Evolutionary conservation across 2,797 vertebrate genomes (phyloP).

Genomic region (Florisuga fusca): DNA sequence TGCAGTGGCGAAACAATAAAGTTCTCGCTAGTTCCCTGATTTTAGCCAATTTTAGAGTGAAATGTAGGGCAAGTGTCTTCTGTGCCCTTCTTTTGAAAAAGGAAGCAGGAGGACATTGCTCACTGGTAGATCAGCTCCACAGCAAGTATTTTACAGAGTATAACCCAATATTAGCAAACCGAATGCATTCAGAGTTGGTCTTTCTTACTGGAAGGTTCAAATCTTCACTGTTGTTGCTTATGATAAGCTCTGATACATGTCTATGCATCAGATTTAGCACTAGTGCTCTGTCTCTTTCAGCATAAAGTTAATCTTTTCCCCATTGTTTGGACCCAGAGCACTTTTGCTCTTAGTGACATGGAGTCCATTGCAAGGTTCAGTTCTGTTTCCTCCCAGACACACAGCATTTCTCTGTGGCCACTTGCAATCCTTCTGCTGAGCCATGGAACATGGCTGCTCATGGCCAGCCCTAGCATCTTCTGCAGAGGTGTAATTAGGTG

Average conservation of each 20-base stretch:
- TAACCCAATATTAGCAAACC: neutral
- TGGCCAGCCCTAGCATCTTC: neutral
- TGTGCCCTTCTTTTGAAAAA: neutral
- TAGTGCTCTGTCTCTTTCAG: neutral
- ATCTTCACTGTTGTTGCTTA: neutral
- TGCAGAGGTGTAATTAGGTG: neutral
- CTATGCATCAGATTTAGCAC: neutral
- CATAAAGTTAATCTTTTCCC: neutral
- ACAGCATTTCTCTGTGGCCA: neutral
- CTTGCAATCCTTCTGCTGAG: neutral
- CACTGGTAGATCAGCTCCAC: neutral
- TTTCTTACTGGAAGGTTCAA: neutral
- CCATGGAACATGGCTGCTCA: neutral
- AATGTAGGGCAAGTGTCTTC: neutral
- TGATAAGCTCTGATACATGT: neutral
- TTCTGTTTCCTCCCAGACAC: neutral
- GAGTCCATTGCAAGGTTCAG: neutral
- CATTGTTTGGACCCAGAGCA: neutral
- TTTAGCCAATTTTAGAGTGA: neutral
- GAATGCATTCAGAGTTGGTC: neutral
- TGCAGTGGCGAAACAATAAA: neutral
- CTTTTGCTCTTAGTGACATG: neutral
- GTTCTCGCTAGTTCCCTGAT: neutral
- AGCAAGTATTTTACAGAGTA: neutral
- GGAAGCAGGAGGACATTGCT: neutral